phyloP scores from a whole-genome alignment of 2,888 invertebrate species.

The Pardosa pseudoannulata region DNA sequence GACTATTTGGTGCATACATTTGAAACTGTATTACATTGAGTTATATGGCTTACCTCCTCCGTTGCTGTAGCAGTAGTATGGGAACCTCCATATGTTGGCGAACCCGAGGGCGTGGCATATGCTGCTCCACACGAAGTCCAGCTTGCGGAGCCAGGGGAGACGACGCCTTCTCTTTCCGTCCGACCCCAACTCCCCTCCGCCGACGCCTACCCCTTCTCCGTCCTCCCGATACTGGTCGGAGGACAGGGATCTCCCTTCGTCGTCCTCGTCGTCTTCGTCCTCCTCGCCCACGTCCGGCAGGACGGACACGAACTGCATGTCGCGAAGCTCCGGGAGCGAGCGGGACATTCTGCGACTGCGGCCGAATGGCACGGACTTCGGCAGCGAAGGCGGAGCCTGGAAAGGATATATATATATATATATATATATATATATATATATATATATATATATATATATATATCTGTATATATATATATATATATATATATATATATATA shows the following conservation, averaged over 20 bases:
- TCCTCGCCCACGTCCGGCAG: slow-evolving; percentile 59
- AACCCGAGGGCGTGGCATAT: slow-evolving; percentile 92
- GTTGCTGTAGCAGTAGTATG: slow-evolving; percentile 83
- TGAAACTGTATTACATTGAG: too few species aligned
- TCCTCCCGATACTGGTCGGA: slow-evolving; percentile 37
- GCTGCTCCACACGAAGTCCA: slow-evolving; percentile 91
- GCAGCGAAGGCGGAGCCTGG: slow-evolving; percentile 26
- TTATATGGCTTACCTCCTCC: slow-evolving; percentile 76
- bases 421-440: too few species aligned
- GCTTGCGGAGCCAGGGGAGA: slow-evolving; percentile 86
- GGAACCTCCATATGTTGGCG: slow-evolving; percentile 94
- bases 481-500: too few species aligned
- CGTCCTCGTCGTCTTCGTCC: slow-evolving; percentile 46
- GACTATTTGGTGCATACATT: too few species aligned
- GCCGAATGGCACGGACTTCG: slow-evolving; percentile 43
- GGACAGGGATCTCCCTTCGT: too few species aligned
- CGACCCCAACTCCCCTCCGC: slow-evolving; percentile 52
- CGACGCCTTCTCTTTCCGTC: slow-evolving; percentile 26
- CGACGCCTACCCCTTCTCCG: slow-evolving; percentile 24
- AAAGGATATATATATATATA: too few species aligned
- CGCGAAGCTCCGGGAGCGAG: slow-evolving; percentile 63
- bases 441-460: too few species aligned
- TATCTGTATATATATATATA: too few species aligned
- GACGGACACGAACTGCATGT: slow-evolving; percentile 54
- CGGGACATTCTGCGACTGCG: slow-evolving; percentile 63